Evolutionary conservation across 2,113 vertebrate genomes (phyloP).

Genomic region (Telmatochromis sp.): DNA sequence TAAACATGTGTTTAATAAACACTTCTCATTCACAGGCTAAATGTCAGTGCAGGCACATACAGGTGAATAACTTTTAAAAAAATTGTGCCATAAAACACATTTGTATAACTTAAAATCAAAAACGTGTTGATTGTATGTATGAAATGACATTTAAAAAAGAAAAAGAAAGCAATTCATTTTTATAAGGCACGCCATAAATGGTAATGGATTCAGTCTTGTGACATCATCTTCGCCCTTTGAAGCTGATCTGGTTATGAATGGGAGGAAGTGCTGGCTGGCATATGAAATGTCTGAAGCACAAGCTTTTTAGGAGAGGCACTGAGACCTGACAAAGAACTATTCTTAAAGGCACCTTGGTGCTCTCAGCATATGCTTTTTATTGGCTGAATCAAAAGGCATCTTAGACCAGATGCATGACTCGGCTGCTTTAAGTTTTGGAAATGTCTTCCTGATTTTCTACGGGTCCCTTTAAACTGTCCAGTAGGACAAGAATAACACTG

Average conservation of each 20-base stretch:
- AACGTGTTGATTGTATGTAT: background rate
- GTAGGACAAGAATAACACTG: background rate
- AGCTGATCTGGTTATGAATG: background rate
- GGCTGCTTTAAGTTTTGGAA: background rate
- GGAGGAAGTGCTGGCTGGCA: background rate
- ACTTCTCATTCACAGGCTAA: background rate
- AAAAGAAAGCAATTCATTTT: background rate
- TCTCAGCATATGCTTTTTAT: background rate
- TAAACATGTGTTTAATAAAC: background rate
- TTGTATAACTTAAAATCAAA: background rate
- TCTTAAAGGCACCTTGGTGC: background rate
- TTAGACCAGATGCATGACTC: background rate
- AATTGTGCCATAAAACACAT: background rate
- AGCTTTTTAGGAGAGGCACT: background rate
- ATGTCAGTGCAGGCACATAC: background rate
- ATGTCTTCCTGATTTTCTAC: background rate
- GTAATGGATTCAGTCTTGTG: background rate
- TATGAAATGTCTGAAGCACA: background rate
- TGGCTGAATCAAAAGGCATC: background rate
- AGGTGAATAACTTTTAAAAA: accelerated
- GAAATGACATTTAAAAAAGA: background rate
- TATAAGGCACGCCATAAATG: background rate
- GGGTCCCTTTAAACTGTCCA: too few relatives aligned
- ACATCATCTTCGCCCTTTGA: background rate
- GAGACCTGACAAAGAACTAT: background rate